Conservation (phyloP, 2,797 vertebrate genomes). For the Rhadinocentrus ornatus region DNA sequence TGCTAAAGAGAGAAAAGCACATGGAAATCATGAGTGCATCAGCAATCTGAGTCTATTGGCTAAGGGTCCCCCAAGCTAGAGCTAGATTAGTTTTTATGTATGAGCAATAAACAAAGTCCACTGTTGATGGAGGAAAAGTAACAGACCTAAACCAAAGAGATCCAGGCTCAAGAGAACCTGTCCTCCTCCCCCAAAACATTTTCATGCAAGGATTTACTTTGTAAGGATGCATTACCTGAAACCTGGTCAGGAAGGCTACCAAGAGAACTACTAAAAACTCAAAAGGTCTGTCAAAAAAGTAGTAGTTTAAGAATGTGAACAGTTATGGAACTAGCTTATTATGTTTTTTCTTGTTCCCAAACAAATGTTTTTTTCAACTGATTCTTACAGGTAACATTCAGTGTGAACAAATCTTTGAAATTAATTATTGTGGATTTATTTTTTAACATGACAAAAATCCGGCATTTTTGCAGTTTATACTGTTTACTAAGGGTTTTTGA, state of each 20-base stretch:
- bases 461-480: not conserved
- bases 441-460: too few relatives aligned
- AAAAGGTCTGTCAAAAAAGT: too few relatives aligned
- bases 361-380: too few relatives aligned
- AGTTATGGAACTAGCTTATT: too few relatives aligned
- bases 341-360: too few relatives aligned
- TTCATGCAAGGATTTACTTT: not conserved
- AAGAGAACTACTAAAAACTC: too few relatives aligned
- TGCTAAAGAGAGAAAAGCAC: too few relatives aligned
- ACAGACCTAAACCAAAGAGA: not conserved
- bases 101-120: not conserved
- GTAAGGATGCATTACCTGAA: not conserved
- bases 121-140: not conserved
- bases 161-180: not conserved
- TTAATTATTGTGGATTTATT: too few relatives aligned
- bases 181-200: not conserved
- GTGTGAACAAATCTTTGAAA: too few relatives aligned
- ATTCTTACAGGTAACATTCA: too few relatives aligned
- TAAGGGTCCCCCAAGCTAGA: not conserved
- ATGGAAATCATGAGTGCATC: not conserved
- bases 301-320: too few relatives aligned
- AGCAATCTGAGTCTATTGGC: not conserved
- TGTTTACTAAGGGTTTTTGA: not conserved
- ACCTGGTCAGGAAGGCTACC: not conserved
- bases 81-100: not conserved